Base-by-base conservation (phyloP, 1,140 invertebrate genomes). In the Ips nitidus region DNA sequence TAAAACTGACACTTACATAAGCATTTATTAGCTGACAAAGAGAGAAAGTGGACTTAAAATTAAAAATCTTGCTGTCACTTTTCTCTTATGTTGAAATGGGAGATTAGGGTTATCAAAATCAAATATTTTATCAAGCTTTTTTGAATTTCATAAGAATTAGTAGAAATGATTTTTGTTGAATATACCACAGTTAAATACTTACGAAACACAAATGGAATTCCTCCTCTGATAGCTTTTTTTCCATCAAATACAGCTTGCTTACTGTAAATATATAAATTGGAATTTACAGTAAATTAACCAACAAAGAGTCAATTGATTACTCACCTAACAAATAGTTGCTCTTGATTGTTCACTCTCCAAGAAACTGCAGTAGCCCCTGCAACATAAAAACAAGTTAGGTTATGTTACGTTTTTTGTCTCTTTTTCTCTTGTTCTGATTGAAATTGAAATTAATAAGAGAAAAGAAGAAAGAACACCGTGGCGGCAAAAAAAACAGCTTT, bases 191-290 rank as follows among this genome's bases (percentile, higher is more conserved):
- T 22, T 22, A 50, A 8, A 36, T 47, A 94, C 93, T 95, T 88
- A 97, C 94, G 95, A 84, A 97, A 98, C 73, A 98, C 93, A 82
- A 98, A 92, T 69, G 94, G 94, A 82, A 97, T 95, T 78, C 95
- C 95, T 78, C 95, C 95, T 80, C 94, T 86, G 80, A 97, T 98
- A 42, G 94, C 91, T 81, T 95, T 94, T 81, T 96, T 95, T 63
- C 94, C 94, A 86, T 97, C 94, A 83, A 98, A 97, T 41, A 95
- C 89, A 43, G 95, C 93, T 82, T 95, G 91, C 84, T 96, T 95
- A 82, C 94, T 68, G n/a, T 22, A 42, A 61, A 57, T 45, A 41
- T n/a, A 7, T 8, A 52, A n/a, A 42, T 39, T 39, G 22, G 41
- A 5, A 64, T 36, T 7, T 39, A 52, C 52, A 57, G 22, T 38